Conservation (phyloP, 2,797 vertebrate genomes). For the Danio albolineatus region DNA sequence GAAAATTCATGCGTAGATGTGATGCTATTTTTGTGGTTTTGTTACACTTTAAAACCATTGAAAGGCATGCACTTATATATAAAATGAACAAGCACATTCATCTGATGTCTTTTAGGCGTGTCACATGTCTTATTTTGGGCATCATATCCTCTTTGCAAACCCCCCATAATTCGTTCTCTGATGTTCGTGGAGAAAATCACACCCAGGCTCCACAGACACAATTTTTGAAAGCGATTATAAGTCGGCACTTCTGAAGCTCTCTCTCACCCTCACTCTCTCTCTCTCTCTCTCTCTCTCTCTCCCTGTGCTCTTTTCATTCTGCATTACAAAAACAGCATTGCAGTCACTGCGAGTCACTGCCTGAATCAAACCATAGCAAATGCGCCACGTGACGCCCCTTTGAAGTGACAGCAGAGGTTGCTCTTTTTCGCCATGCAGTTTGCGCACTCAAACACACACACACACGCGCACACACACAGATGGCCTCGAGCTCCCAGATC, state of each 20-base stretch:
- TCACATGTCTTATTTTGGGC: background rate
- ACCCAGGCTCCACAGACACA: background rate
- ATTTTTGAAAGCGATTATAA: conserved; percentile 19
- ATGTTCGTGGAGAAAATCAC: conserved; percentile 1
- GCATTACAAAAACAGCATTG: conserved; percentile 36
- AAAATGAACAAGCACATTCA: background rate
- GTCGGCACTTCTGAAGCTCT: background rate
- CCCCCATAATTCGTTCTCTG: background rate
- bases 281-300: background rate
- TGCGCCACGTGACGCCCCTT: conserved; percentile 49
- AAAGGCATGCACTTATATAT: background rate
- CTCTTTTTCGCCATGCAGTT: conserved; percentile 49
- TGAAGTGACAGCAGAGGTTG: conserved; percentile 60
- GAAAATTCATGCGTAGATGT: background rate
- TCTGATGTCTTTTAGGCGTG: background rate
- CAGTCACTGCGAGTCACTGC: conserved; percentile 35
- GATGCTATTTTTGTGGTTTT: background rate
- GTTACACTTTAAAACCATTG: background rate
- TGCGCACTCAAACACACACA: conserved; percentile 44
- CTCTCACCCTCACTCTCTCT: background rate
- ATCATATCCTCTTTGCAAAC: background rate
- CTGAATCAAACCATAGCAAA: conserved; percentile 33
- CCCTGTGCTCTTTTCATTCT: conserved; percentile 14
- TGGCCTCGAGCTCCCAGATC: conserved; percentile 54
- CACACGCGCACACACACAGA: conserved; percentile 53